Evolutionary conservation across 2,888 invertebrate genomes (phyloP).

Genomic region (Gasteruption jaculator): DNA sequence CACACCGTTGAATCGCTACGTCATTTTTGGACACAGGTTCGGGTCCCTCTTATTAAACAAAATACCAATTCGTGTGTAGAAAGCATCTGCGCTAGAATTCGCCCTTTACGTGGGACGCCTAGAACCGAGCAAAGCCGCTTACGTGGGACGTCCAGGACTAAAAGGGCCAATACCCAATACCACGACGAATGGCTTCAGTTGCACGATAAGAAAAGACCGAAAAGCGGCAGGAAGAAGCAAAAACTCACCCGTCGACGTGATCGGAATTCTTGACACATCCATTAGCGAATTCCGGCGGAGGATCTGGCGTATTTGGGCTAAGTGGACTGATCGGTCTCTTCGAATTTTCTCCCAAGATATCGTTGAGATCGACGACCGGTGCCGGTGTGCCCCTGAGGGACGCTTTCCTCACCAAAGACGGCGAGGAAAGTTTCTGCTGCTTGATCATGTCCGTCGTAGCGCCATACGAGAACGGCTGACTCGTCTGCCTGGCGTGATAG

Average conservation of each 20-base stretch:
- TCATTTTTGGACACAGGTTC: no score
- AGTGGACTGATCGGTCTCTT: constrained; percentile 37
- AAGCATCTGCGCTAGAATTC: no score
- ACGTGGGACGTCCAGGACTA: no score
- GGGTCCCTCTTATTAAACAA: no score
- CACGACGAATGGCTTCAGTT: no score
- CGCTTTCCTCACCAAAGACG: constrained; percentile 77
- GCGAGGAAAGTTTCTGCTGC: constrained; percentile 75
- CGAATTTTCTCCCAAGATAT: constrained; percentile 39
- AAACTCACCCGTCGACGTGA: constrained; percentile 39
- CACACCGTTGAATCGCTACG: no score
- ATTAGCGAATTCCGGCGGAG: constrained; percentile 44
- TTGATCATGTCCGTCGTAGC: constrained; percentile 67
- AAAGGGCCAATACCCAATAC: no score
- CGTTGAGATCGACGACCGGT: constrained; percentile 46
- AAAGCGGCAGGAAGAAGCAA: background rate
- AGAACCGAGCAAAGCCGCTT: no score
- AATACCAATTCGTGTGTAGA: no score
- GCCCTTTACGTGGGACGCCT: no score
- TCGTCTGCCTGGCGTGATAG: constrained; percentile 87
- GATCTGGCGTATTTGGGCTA: constrained; percentile 39
- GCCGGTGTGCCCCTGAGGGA: constrained; percentile 39
- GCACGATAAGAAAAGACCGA: no score
- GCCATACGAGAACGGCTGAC: constrained; percentile 86
- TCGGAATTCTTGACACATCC: constrained; percentile 33